A percentile compares a stretch with the other conserved stretches of the same genome.
Evolutionary conservation across 2,113 vertebrate species (phyloP).

Genomic region (Paracanthobrama guichenoti): DNA sequence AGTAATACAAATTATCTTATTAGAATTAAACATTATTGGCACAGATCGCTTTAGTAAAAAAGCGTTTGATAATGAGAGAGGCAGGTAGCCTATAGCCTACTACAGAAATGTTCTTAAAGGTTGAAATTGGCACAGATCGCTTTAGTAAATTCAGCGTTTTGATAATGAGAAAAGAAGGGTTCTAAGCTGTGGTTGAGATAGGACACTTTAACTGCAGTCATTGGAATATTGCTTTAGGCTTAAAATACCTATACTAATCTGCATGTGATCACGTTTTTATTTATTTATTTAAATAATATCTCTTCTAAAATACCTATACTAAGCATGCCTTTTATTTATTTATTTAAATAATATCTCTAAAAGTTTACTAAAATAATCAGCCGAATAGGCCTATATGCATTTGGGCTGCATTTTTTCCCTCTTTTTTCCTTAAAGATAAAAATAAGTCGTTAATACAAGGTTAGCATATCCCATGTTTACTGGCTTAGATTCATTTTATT

Average conservation of each 20-base stretch:
- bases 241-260: background rate
- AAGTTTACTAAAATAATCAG: background rate
- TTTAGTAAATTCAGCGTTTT: too few relatives aligned
- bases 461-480: background rate
- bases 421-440: background rate
- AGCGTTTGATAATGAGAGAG: background rate
- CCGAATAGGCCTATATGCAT: background rate
- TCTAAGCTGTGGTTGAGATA: too few relatives aligned
- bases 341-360: background rate
- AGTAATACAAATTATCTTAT: background rate
- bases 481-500: background rate
- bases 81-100: too few relatives aligned
- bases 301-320: background rate
- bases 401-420: background rate
- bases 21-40: too few relatives aligned
- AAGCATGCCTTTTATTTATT: background rate
- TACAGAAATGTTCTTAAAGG: background rate
- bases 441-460: background rate
- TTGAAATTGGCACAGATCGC: too few relatives aligned
- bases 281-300: background rate
- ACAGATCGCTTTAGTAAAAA: background rate
- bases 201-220: background rate
- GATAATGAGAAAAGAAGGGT: too few relatives aligned
- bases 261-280: background rate
- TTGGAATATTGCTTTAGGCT: background rate